Percentiles rank a stretch among this genome's conserved stretches.
These are phyloP conservation scores for Microctenopoma steveboyesi DNA, from an alignment of 2,797 vertebrate species.

Conservation along the genomic window DNA sequence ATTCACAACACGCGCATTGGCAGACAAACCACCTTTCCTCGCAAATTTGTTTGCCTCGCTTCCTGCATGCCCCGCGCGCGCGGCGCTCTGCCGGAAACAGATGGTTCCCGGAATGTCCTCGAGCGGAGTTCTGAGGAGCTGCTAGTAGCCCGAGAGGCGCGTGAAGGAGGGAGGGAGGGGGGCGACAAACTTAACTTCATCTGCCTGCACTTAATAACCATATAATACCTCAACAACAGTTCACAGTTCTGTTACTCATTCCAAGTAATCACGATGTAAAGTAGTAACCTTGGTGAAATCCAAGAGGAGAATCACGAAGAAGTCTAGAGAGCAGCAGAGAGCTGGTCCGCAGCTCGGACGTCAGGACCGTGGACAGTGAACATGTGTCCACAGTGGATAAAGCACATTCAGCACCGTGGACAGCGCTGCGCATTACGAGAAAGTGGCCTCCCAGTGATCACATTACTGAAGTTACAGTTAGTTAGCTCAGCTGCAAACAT, in stretches of 20 bases:
- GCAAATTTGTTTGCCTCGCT: constrained; percentile 82
- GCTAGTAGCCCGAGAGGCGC: constrained; percentile 76
- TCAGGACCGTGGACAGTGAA: constrained; percentile 63
- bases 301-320: not conserved
- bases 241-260: not conserved
- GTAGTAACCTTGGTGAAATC: not conserved
- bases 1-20: constrained; percentile 79
- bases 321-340: no score
- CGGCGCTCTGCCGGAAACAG: constrained; percentile 82
- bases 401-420: constrained; percentile 54
- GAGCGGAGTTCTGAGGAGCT: constrained; percentile 80
- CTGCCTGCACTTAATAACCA: constrained; percentile 39
- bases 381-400: not conserved
- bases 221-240: constrained; percentile 19
- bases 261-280: not conserved
- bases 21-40: constrained; percentile 83
- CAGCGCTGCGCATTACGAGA: constrained; percentile 17
- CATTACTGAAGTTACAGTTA: not conserved
- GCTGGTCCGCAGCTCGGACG: not conserved
- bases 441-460: not conserved
- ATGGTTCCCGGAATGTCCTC: constrained; percentile 88
- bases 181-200: constrained; percentile 62
- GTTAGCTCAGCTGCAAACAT: not conserved
- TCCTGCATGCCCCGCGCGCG: constrained; percentile 77
- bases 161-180: constrained; percentile 63